These are phyloP conservation scores for Zaprionus bogoriensis DNA, from an alignment of 2,888 invertebrate genomes.

Conservation along the genomic window DNA sequence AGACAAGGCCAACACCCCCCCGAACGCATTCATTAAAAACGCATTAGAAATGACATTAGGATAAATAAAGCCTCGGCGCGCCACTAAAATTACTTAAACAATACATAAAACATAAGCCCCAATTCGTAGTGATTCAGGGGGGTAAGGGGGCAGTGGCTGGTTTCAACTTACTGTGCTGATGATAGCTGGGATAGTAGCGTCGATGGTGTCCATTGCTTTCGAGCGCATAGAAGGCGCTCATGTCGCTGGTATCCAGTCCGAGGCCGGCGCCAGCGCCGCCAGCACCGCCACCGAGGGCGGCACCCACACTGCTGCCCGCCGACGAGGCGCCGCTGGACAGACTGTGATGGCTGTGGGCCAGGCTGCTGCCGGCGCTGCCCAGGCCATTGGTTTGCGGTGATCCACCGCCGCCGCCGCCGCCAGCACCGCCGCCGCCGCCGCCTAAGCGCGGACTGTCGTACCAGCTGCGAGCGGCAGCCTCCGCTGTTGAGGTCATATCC, in stretches of 20 bases:
- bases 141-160: neutral
- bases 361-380: conserved; percentile 77
- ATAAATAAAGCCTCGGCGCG: conserved; percentile 62
- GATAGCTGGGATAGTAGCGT: conserved; percentile 83
- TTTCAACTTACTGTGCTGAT: conserved; percentile 81
- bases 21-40: conserved; percentile 74
- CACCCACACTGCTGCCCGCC: conserved; percentile 78
- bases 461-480: conserved; percentile 83
- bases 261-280: conserved; percentile 70
- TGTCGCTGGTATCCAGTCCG: conserved; percentile 82
- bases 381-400: conserved; percentile 82
- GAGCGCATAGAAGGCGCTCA: conserved; percentile 83
- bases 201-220: conserved; percentile 83
- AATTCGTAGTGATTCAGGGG: conserved; percentile 9
- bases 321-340: conserved; percentile 80
- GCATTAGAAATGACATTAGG: conserved; percentile 79
- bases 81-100: conserved; percentile 66
- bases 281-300: conserved; percentile 72
- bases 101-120: conserved; percentile 52
- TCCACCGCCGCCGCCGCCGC: conserved; percentile 54
- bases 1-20: conserved; percentile 8
- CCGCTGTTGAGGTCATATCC: conserved; percentile 84
- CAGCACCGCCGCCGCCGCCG: conserved; percentile 81
- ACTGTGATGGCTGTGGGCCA: conserved; percentile 80
- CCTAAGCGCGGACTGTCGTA: conserved; percentile 83